phyloP scores from a whole-genome alignment of 2,888 invertebrate genomes.

The Neelides folsomi region DNA sequence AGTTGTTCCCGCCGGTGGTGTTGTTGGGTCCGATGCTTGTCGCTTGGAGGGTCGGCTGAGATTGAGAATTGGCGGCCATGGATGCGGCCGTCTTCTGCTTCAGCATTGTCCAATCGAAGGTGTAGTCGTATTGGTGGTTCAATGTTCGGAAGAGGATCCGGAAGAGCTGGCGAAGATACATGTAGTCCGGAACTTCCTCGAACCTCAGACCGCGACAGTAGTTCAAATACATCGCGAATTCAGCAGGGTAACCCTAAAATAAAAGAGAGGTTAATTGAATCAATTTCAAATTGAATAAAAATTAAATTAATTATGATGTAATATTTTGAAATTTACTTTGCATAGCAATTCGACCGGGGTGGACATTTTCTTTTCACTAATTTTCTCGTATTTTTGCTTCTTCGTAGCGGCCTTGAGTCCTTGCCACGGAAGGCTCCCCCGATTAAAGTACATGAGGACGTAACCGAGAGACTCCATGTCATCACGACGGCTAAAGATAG shows the following conservation, averaged over 20 bases:
- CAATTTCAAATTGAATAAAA: background rate
- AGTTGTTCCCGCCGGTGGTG: constrained; percentile 1
- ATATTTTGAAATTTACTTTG: constrained; percentile 38
- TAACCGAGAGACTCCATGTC: constrained; percentile 98
- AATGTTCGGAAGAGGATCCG: constrained; percentile 90
- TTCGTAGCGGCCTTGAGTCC: constrained; percentile 98
- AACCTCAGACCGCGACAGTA: constrained; percentile 94
- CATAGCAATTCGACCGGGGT: constrained; percentile 76
- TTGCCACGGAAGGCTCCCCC: constrained; percentile 98
- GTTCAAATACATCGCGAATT: constrained; percentile 91
- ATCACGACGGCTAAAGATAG: constrained; percentile 66
- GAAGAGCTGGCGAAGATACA: constrained; percentile 87
- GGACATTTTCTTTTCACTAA: constrained; percentile 98
- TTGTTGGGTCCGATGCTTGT: constrained; percentile 27
- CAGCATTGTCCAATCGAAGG: constrained; percentile 99
- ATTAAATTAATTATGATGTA: background rate
- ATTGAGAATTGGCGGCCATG: constrained; percentile 28
- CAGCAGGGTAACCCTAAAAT: constrained; percentile 38
- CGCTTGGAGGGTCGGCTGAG: constrained; percentile 27
- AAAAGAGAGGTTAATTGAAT: background rate
- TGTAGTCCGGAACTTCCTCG: constrained; percentile 95
- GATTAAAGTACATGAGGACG: constrained; percentile 98
- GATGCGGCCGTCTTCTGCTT: constrained; percentile 43
- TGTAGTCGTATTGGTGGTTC: constrained; percentile 97
- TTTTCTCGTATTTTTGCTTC: constrained; percentile 97